Percentiles rank a stretch among this genome's conserved stretches.
phyloP scores from a whole-genome alignment of 1,140 invertebrate species.

The Heliconius melpomene region DNA sequence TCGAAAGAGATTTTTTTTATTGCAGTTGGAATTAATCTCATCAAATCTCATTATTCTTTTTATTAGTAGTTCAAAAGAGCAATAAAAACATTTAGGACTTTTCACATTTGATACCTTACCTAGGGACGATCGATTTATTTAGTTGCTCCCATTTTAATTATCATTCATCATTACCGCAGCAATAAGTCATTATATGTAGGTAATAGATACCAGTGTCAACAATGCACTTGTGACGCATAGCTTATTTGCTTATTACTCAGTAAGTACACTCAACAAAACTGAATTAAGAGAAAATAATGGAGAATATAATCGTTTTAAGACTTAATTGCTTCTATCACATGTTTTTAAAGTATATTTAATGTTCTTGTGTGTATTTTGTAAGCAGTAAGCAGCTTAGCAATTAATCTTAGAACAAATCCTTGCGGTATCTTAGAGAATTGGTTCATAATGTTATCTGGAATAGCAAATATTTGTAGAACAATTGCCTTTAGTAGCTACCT shows the following conservation, averaged over 20 bases:
- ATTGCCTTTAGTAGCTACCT: constrained; percentile 56
- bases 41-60: too few species aligned
- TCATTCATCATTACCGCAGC: background rate
- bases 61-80: too few species aligned
- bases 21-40: too few species aligned
- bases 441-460: constrained; percentile 74
- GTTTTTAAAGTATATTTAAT: background rate
- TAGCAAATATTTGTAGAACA: constrained; percentile 67
- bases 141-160: background rate
- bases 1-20: too few species aligned
- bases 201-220: background rate
- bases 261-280: background rate
- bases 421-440: constrained; percentile 72
- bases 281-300: background rate
- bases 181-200: background rate
- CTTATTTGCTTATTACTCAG: background rate
- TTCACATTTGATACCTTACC: too few species aligned
- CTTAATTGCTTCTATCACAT: constrained; percentile 1
- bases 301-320: background rate
- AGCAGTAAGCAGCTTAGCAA: constrained; percentile 60
- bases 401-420: constrained; percentile 78
- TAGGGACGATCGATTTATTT: background rate
- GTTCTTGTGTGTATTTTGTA: constrained; percentile 49
- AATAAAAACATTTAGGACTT: too few species aligned
- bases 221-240: background rate